Evolutionary conservation across 2,113 vertebrate species (phyloP).

Genomic region (Aspiorhynchus laticeps): DNA sequence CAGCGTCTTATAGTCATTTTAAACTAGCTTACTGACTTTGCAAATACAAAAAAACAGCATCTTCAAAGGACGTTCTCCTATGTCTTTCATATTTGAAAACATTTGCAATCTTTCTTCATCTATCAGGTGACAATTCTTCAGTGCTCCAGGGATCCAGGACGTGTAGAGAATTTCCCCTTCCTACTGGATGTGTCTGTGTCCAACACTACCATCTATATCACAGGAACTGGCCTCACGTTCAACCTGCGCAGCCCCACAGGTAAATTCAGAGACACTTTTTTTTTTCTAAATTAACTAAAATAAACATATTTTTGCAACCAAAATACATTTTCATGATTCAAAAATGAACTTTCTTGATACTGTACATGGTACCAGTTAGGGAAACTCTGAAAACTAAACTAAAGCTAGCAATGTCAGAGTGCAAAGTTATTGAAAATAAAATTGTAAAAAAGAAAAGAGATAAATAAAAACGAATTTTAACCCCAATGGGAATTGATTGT

Average conservation of each 20-base stretch:
- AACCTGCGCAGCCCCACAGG: conserved; percentile 68
- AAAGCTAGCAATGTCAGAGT: background rate
- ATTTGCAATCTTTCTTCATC: background rate
- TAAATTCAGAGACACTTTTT: background rate
- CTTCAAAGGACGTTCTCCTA: background rate
- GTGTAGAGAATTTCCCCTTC: conserved; percentile 67
- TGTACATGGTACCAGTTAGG: too few relatives aligned
- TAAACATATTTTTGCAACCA: background rate
- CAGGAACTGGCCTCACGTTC: conserved; percentile 65
- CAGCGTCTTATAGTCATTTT: background rate
- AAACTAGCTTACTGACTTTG: background rate
- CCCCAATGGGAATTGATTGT: background rate
- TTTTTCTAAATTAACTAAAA: background rate
- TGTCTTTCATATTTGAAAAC: background rate
- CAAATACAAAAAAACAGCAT: background rate
- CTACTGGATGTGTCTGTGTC: conserved; percentile 67
- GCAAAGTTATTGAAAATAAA: background rate
- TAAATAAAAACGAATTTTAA: background rate
- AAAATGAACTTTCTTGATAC: too few relatives aligned
- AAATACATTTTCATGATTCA: background rate
- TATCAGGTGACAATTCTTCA: conserved; percentile 74
- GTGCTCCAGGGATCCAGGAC: conserved; percentile 59
- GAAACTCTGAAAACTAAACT: background rate
- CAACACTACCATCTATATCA: conserved; percentile 73
- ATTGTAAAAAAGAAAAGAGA: background rate